Evolutionary conservation across 2,113 vertebrate genomes (phyloP).

Genomic region (Epinephelus lanceolatus): DNA sequence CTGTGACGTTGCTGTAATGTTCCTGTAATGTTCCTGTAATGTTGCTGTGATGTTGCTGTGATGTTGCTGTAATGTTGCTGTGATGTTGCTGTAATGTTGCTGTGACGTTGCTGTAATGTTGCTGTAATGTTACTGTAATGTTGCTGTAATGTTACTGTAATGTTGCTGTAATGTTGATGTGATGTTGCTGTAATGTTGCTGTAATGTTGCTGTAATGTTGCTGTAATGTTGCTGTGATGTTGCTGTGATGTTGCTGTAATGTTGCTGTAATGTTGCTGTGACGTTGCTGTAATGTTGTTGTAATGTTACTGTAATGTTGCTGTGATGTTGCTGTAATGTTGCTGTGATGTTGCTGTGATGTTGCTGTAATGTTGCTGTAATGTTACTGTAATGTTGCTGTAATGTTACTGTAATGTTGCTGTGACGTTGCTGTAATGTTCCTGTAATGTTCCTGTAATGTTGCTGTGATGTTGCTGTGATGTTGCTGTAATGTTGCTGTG

Average conservation of each 20-base stretch:
- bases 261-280: slow-evolving; percentile 30
- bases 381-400: slow-evolving; percentile 9
- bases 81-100: slow-evolving; percentile 6
- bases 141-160: slow-evolving; percentile 31
- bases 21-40: too few species aligned
- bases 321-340: neutral
- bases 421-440: neutral
- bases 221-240: neutral
- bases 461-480: slow-evolving; percentile 32
- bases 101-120: neutral
- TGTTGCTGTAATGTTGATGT: neutral
- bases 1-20: too few species aligned
- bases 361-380: neutral
- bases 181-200: slow-evolving; percentile 2
- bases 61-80: neutral
- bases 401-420: slow-evolving; percentile 13
- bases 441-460: neutral
- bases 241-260: slow-evolving; percentile 10
- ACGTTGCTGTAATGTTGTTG: neutral
- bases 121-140: neutral
- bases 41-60: slow-evolving; percentile 27
- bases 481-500: neutral
- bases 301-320: too few species aligned
- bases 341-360: rapidly evolving
- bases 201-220: slow-evolving; percentile 5